Conservation (phyloP, 1,140 invertebrate species). For the Plodia interpunctella region DNA sequence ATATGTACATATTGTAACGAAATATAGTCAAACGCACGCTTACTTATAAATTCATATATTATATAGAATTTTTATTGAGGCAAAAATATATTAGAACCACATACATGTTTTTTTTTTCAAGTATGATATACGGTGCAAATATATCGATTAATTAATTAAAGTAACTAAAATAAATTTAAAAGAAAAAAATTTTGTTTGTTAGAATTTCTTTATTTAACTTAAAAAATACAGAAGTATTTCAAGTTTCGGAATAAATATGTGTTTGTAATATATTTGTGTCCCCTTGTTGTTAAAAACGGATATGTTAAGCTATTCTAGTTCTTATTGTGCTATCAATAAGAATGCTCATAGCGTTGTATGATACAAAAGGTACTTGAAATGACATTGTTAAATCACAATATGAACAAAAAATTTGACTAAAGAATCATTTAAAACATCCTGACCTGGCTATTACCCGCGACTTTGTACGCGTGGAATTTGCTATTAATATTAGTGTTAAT, state of each 20-base stretch:
- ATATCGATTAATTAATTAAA: no score
- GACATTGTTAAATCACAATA: background rate
- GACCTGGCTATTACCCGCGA: no score
- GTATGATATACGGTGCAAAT: no score
- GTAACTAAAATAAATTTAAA: no score
- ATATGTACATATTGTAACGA: background rate
- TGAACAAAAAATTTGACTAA: background rate
- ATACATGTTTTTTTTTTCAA: no score
- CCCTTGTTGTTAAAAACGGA: background rate
- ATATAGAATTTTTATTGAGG: slow-evolving; percentile 10
- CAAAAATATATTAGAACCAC: slow-evolving; percentile 13
- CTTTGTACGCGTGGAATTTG: no score
- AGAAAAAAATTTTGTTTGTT: no score
- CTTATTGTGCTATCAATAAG: slow-evolving; percentile 27
- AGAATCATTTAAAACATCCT: no score
- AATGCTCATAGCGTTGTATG: slow-evolving; percentile 22
- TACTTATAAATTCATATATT: slow-evolving; percentile 14
- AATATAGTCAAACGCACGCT: background rate
- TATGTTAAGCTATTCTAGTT: slow-evolving; percentile 27
- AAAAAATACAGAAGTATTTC: no score
- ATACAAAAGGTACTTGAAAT: background rate
- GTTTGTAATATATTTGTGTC: background rate
- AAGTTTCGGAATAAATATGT: no score
- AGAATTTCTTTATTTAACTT: no score
- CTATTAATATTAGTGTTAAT: no score